Conservation (phyloP, 2,888 invertebrate genomes). For the Agrochola lychnidis region DNA sequence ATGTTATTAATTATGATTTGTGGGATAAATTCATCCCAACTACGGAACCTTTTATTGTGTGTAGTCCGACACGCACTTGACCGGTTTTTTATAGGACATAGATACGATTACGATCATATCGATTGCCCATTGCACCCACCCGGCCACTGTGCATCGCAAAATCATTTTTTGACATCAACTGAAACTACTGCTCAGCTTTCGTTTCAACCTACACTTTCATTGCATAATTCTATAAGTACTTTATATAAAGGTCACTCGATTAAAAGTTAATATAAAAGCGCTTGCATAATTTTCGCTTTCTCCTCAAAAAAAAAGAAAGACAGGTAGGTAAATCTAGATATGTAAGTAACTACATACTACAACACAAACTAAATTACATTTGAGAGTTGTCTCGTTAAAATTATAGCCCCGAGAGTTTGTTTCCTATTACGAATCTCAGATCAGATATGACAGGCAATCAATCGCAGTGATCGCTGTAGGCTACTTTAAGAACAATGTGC, state of each 20-base stretch:
- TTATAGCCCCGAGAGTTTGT: slow-evolving; percentile 56
- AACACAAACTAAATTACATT: slow-evolving; percentile 55
- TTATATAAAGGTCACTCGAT: slow-evolving; percentile 39
- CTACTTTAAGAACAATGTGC: slow-evolving; percentile 65
- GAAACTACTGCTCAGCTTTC: slow-evolving; percentile 7
- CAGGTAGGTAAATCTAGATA: slow-evolving; percentile 44
- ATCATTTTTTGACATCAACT: neutral
- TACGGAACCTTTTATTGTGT: too few relatives aligned
- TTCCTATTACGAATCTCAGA: slow-evolving; percentile 60
- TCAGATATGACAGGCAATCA: slow-evolving; percentile 72
- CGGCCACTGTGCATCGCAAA: neutral
- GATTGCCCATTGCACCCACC: too few relatives aligned
- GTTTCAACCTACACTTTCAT: slow-evolving; percentile 12
- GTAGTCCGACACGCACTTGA: too few relatives aligned
- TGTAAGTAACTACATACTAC: slow-evolving; percentile 8
- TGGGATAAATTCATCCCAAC: too few relatives aligned
- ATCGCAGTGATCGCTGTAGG: slow-evolving; percentile 68
- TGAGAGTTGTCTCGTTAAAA: slow-evolving; percentile 50
- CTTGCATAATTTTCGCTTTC: slow-evolving; percentile 60
- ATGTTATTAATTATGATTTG: too few relatives aligned
- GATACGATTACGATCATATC: neutral
- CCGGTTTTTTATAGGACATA: neutral
- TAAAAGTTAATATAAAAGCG: slow-evolving; percentile 24
- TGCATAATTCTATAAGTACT: slow-evolving; percentile 16
- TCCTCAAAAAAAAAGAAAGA: slow-evolving; percentile 38